These are phyloP conservation scores for Polydrusus cervinus DNA, from an alignment of 2,888 invertebrate genomes.

Conservation along the genomic window DNA sequence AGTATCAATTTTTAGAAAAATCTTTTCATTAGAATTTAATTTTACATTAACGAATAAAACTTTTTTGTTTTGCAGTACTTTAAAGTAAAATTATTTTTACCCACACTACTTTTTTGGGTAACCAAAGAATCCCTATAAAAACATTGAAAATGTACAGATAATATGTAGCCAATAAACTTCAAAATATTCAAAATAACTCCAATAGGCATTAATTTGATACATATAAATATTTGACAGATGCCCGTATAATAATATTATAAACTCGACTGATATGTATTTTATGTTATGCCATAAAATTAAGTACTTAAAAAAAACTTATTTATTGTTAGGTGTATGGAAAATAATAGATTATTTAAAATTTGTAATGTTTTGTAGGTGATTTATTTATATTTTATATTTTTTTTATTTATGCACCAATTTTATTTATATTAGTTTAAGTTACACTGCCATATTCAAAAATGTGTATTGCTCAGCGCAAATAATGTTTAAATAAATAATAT, in stretches of 20 bases:
- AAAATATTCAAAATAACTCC: no score
- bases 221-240: no score
- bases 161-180: no score
- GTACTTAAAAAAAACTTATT: constrained; percentile 62
- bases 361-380: constrained; percentile 38
- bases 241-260: neutral
- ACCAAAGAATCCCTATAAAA: no score
- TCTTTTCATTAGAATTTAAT: no score
- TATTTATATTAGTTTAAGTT: constrained; percentile 56
- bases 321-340: constrained; percentile 66
- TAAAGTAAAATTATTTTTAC: no score
- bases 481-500: constrained; percentile 38
- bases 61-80: no score
- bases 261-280: constrained; percentile 43
- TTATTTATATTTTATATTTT: constrained; percentile 49
- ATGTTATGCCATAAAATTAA: constrained; percentile 57
- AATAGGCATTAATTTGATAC: no score
- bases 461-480: constrained; percentile 38
- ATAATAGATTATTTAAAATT: constrained; percentile 51
- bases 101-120: no score
- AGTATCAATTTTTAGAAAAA: no score
- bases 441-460: constrained; percentile 62
- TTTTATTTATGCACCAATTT: constrained; percentile 60
- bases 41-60: no score
- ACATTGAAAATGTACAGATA: no score